Conservation (phyloP, 2,113 vertebrate genomes). For the Helogale parvula region DNA sequence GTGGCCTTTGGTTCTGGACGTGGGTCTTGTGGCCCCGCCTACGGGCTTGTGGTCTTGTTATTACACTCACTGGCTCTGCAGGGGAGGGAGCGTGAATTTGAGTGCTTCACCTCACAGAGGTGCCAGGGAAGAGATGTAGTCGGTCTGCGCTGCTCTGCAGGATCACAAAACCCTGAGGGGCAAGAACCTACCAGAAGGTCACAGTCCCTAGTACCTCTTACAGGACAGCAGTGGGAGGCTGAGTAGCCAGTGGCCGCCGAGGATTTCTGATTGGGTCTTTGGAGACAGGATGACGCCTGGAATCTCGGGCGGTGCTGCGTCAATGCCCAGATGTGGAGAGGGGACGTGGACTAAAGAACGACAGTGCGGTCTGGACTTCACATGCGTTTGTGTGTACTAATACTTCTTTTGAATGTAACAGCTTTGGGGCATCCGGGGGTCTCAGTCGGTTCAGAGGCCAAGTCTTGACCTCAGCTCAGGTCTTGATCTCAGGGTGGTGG, state of each 20-base stretch:
- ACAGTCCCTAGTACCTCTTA: too few relatives aligned
- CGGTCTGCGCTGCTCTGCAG: fast-evolving
- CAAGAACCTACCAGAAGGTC: not conserved
- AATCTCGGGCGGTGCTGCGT: not conserved
- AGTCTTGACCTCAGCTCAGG: too few relatives aligned
- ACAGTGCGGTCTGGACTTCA: not conserved
- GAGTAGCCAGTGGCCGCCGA: not conserved
- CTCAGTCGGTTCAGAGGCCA: too few relatives aligned
- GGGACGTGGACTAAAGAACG: not conserved
- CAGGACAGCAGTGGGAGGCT: not conserved
- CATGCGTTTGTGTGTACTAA: not conserved
- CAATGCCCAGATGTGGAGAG: fast-evolving
- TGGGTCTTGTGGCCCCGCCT: not conserved
- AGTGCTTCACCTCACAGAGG: not conserved
- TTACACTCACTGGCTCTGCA: not conserved
- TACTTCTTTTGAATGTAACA: not conserved
- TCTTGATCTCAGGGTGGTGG: too few relatives aligned
- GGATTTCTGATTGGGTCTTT: not conserved
- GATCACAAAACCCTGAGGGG: not conserved
- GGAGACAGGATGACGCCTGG: not conserved
- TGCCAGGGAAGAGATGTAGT: not conserved
- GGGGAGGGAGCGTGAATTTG: not conserved
- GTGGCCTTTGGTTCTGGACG: not conserved
- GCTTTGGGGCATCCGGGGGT: too few relatives aligned
- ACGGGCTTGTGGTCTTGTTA: not conserved